Percentiles rank a stretch among this genome's conserved stretches.
Conservation (phyloP, 2,888 invertebrate species). For the Maniola hyperantus region DNA sequence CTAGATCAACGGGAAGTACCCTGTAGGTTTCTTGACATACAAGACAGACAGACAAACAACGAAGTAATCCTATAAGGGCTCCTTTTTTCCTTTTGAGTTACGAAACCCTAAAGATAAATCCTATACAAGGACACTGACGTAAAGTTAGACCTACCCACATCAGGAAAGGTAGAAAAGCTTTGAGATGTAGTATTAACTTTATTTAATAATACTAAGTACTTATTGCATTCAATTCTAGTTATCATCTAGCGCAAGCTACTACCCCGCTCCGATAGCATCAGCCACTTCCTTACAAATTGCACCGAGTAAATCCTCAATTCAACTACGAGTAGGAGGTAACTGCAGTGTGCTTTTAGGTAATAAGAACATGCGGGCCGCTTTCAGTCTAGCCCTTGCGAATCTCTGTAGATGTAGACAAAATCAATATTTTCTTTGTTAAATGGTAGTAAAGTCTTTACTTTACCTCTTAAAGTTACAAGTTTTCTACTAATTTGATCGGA, state of each 20-base stretch:
- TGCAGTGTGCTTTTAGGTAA: slow-evolving; percentile 36
- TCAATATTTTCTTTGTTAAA: slow-evolving; percentile 10
- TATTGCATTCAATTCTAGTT: slow-evolving; percentile 3
- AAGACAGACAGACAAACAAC: too few relatives aligned
- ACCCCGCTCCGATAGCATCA: slow-evolving; percentile 5
- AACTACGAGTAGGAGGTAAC: slow-evolving; percentile 14
- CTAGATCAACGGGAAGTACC: too few relatives aligned
- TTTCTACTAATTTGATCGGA: too few relatives aligned
- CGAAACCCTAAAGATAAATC: too few relatives aligned
- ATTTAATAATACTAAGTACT: background rate
- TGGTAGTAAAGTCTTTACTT: background rate
- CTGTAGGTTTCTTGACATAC: too few relatives aligned
- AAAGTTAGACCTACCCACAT: too few relatives aligned
- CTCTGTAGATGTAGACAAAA: slow-evolving; percentile 22
- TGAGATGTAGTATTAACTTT: too few relatives aligned
- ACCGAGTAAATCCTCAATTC: slow-evolving; percentile 21
- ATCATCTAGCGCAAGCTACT: slow-evolving; percentile 13
- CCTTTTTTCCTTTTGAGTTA: too few relatives aligned
- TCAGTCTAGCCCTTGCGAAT: slow-evolving; percentile 27
- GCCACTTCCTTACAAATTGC: slow-evolving; percentile 16
- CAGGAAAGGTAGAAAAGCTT: too few relatives aligned
- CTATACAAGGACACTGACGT: too few relatives aligned
- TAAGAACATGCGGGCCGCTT: slow-evolving; percentile 36
- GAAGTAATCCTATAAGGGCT: too few relatives aligned
- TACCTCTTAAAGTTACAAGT: background rate